Evolutionary conservation across 2,113 vertebrate genomes (phyloP).

Genomic region (Notechis scutatus): DNA sequence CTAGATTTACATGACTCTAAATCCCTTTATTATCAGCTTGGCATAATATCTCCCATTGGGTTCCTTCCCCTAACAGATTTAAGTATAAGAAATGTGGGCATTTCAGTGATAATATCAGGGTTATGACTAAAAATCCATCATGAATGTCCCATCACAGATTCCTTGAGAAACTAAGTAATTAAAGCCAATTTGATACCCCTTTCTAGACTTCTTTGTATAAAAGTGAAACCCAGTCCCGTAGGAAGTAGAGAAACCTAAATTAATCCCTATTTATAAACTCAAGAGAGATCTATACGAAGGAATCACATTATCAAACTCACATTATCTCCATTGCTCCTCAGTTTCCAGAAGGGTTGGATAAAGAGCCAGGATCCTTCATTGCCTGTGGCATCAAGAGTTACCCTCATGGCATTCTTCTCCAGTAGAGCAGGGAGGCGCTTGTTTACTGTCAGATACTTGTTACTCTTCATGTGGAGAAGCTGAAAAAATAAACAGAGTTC

Average conservation of each 20-base stretch:
- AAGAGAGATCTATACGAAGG: background rate
- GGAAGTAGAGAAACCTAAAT: background rate
- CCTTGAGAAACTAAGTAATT: too few species aligned
- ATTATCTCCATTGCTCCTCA: constrained; percentile 84
- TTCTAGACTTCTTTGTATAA: background rate
- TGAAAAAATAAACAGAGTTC: constrained; percentile 30
- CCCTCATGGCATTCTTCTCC: constrained; percentile 89
- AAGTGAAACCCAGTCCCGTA: background rate
- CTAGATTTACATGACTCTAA: background rate
- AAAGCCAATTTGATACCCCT: background rate
- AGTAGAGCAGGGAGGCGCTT: constrained; percentile 85
- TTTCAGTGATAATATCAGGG: background rate
- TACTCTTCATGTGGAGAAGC: constrained; percentile 92
- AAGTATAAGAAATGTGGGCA: background rate
- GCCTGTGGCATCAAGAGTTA: constrained; percentile 82
- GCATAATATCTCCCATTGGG: background rate
- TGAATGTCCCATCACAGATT: background rate
- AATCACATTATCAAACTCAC: constrained; percentile 62
- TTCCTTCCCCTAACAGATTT: background rate
- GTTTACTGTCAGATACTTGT: constrained; percentile 89
- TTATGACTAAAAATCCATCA: background rate
- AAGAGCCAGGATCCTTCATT: constrained; percentile 91
- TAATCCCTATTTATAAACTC: background rate
- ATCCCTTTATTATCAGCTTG: background rate
- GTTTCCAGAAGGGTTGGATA: constrained; percentile 92